Evolutionary conservation across 2,113 vertebrate species (phyloP).

Genomic region (Gallinago undulata): DNA sequence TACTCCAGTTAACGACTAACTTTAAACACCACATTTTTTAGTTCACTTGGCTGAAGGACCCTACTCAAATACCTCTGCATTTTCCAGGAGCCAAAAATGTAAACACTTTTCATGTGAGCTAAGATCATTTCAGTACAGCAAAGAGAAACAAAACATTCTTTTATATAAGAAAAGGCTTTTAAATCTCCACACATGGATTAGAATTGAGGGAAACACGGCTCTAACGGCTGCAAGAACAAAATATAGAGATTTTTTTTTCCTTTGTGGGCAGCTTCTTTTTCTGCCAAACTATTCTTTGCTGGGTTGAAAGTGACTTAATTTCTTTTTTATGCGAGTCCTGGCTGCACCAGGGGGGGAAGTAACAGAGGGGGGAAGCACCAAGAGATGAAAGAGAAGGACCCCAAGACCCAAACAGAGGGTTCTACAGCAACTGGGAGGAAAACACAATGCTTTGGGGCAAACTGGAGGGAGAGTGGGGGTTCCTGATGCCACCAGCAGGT

Average conservation of each 20-base stretch:
- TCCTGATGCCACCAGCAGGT: background rate
- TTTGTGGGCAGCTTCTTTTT: background rate
- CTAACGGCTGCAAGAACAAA: rapidly evolving
- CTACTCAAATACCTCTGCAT: background rate
- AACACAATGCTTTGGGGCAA: background rate
- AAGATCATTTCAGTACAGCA: background rate
- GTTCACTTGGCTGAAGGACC: too few species aligned
- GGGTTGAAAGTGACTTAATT: background rate
- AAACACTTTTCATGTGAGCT: background rate
- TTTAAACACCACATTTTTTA: background rate
- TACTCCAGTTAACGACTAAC: background rate
- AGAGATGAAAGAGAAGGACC: too few species aligned
- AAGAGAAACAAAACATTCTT: background rate
- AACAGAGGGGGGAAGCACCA: background rate
- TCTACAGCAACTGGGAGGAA: background rate
- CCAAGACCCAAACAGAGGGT: background rate
- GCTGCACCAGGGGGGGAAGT: background rate
- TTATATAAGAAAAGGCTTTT: background rate
- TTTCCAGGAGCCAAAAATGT: background rate
- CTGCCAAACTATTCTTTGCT: background rate
- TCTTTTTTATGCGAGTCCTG: background rate
- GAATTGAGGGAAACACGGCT: background rate
- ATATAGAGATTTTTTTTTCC: background rate
- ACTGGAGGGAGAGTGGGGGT: background rate
- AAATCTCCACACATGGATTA: rapidly evolving